Evolutionary conservation across 2,113 vertebrate species (phyloP).

Genomic region (Pseudorhombus dupliciocellatus): DNA sequence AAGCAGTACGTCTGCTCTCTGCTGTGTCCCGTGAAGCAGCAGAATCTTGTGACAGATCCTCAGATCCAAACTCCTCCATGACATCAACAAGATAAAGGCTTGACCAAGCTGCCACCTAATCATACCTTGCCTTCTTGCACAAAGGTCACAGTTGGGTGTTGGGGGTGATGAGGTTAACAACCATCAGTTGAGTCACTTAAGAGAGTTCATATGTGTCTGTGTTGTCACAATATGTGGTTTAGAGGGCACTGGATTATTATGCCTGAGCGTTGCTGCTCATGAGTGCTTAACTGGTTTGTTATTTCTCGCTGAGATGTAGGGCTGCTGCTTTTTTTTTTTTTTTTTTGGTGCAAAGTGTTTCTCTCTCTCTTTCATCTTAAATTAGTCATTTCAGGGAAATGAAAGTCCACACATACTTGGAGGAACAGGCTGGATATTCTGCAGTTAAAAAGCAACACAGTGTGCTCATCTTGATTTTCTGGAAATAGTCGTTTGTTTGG

Average conservation of each 20-base stretch:
- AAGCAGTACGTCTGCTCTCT: no score
- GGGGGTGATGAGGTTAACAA: no score
- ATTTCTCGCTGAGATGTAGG: slow-evolving; percentile 3
- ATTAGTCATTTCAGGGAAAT: neutral
- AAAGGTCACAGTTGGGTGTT: no score
- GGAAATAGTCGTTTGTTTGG: slow-evolving; percentile 28
- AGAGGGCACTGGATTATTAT: slow-evolving; percentile 7
- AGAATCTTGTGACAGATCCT: no score
- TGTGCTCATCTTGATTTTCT: slow-evolving; percentile 22
- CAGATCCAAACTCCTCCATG: no score
- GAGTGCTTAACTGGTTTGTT: neutral
- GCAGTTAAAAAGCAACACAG: slow-evolving; percentile 16
- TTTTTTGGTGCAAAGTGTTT: neutral
- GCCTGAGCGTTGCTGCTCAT: neutral
- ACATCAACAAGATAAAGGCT: no score
- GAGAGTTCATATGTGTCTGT: neutral
- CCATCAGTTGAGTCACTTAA: neutral
- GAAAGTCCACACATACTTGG: neutral
- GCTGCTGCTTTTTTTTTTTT: slow-evolving; percentile 9
- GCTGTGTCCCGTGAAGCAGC: no score
- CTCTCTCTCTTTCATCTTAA: no score
- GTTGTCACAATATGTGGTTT: neutral
- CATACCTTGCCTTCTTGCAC: no score
- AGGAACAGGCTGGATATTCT: slow-evolving; percentile 11
- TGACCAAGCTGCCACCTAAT: no score